phyloP scores from a whole-genome alignment of 2,113 vertebrate genomes.

The Dipodomys spectabilis region DNA sequence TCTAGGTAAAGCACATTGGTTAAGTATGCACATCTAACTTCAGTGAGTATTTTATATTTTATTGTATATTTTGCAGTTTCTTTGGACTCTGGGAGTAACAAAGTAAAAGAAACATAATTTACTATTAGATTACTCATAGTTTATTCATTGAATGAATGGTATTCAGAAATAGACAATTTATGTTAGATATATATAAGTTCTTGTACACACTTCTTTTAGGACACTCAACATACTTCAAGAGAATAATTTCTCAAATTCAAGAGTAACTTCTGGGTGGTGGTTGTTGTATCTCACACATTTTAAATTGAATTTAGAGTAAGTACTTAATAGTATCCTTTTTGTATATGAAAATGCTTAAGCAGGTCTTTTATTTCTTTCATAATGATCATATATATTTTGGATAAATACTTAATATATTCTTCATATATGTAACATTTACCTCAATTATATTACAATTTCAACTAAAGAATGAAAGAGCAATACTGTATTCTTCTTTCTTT shows the following conservation, averaged over 20 bases:
- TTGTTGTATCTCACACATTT: neutral
- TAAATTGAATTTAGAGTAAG: neutral
- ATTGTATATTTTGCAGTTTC: neutral
- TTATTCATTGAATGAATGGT: neutral
- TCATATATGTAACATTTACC: neutral
- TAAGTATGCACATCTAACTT: neutral
- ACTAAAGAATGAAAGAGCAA: neutral
- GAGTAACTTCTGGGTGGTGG: neutral
- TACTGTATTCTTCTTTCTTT: neutral
- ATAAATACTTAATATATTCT: neutral
- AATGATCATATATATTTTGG: neutral
- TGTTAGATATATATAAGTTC: neutral
- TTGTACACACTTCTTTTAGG: neutral
- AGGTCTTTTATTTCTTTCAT: neutral
- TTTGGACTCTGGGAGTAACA: neutral
- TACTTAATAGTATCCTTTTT: neutral
- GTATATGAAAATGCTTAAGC: neutral
- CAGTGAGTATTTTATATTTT: neutral
- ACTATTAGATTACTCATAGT: neutral
- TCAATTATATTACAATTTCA: conserved; percentile 20
- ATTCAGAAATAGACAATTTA: neutral
- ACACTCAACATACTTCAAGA: neutral
- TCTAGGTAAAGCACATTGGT: neutral
- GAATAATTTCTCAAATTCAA: neutral
- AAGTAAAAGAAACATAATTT: neutral